Base-by-base conservation (phyloP, 2,888 invertebrate species). In the Ectobius pallidus region DNA sequence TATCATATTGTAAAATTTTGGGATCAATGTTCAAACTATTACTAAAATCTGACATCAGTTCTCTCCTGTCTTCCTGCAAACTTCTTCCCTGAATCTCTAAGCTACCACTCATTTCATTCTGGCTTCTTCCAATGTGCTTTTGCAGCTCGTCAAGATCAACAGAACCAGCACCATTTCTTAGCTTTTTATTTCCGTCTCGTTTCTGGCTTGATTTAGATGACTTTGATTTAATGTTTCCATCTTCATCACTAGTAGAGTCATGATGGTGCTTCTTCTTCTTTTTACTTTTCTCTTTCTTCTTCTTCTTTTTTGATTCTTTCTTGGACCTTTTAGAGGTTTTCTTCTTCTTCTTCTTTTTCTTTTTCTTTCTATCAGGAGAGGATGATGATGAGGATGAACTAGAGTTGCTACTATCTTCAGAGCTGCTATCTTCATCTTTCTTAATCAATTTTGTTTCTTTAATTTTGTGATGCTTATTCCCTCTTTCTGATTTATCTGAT, bases 401-500 rank as follows among this genome's bases (percentile, higher is more conserved):
- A 20, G 32, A 34, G 25, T 34, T 52, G 20, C 69, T 72, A 16
- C 34, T 34, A 22, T 68, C 44, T 6, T 69, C 69, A 44, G 34
- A 27, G 3, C 62, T 62, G 42, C 58, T 58, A 4, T 25, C 32
- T 27, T 30, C 55, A 18, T 61, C 39, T 11, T 25, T 68, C n/a
- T 58, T 46, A n/a, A 9, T 22, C 7, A 22, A 32, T 42, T 46
- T 72, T 18, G 25, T 72, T 58, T 69, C 72, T 46, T 62, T 72
- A n/a, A 39, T 68, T n/a, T 52, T 72, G 16, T 7, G 20, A 62
- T 20, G 69, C 44, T 46, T 72, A n/a, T n/a, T 3, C 2, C 18
- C 25, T 22, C 32, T 61, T 9, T 72, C 63, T 30, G 72, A 72
- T n/a, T 58, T 30, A 25, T 71, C 71, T 30, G 73, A 73, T 44